phyloP scores from a whole-genome alignment of 2,797 vertebrate genomes.

The Masticophis lateralis region DNA sequence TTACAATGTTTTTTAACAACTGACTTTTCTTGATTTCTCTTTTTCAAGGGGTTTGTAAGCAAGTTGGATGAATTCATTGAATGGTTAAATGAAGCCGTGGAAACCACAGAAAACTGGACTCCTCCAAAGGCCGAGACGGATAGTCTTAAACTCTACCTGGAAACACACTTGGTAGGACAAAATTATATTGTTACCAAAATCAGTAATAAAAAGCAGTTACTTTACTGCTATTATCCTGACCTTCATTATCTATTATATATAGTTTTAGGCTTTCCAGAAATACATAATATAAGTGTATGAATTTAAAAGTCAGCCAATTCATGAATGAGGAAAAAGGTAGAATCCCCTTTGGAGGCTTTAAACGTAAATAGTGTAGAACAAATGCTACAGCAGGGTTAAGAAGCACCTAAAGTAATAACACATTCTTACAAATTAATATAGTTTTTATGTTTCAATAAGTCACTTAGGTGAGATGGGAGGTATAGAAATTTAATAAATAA shows the following conservation, averaged over 20 bases:
- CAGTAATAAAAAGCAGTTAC: conserved; percentile 49
- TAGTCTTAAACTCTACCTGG: conserved; percentile 90
- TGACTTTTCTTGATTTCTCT: conserved; percentile 48
- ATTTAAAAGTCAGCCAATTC: conserved; percentile 43
- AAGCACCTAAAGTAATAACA: conserved; percentile 7
- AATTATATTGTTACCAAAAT: conserved; percentile 43
- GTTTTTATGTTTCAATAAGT: neutral
- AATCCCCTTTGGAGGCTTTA: neutral
- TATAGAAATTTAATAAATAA: conserved; percentile 22
- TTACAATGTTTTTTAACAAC: conserved; percentile 30
- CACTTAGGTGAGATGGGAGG: neutral
- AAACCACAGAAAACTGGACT: conserved; percentile 94
- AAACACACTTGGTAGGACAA: conserved; percentile 93
- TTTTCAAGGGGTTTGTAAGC: conserved; percentile 85
- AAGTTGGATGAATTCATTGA: conserved; percentile 94
- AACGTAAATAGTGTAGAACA: conserved; percentile 18
- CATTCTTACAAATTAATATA: neutral
- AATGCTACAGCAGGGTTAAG: conserved; percentile 36
- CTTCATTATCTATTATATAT: neutral
- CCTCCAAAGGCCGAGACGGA: conserved; percentile 87
- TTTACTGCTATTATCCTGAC: conserved; percentile 4
- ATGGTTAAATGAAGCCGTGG: conserved; percentile 92
- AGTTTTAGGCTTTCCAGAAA: conserved; percentile 39
- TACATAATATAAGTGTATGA: conserved; percentile 38
- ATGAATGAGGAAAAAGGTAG: conserved; percentile 22